These are phyloP conservation scores for Hypsibius dujardini DNA, from an alignment of 1,140 invertebrate genomes.

Conservation along the genomic window DNA sequence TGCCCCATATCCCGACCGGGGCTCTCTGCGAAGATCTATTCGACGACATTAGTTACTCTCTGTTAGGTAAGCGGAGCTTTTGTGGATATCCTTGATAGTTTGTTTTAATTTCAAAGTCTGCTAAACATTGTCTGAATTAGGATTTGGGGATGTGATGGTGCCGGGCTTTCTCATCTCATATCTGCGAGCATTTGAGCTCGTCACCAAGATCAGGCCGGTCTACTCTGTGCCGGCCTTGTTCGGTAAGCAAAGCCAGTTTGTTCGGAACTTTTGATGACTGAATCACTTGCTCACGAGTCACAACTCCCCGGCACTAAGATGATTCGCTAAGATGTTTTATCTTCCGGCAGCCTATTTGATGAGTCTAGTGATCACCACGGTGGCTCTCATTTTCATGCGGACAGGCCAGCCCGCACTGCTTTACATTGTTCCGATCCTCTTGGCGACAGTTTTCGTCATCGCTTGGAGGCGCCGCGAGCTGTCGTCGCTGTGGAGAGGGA, in stretches of 20 bases:
- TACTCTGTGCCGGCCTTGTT: background rate
- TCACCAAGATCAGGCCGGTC: background rate
- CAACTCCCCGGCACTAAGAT: too few species aligned
- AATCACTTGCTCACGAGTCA: too few species aligned
- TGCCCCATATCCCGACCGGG: background rate
- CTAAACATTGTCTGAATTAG: background rate
- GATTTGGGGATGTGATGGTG: conserved; percentile 12
- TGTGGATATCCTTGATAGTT: too few species aligned
- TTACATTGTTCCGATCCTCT: conserved; percentile 45
- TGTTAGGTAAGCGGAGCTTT: background rate
- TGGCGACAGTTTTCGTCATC: conserved; percentile 37
- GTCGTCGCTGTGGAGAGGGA: conserved; percentile 36
- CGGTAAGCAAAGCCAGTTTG: background rate
- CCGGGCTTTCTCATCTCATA: conserved; percentile 9
- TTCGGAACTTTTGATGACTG: too few species aligned
- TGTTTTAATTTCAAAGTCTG: too few species aligned
- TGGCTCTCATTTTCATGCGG: conserved; percentile 39
- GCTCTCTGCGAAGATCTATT: conserved; percentile 1
- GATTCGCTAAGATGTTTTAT: conserved; percentile 1
- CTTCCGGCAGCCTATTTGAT: conserved; percentile 38
- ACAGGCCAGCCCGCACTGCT: conserved; percentile 46
- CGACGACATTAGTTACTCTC: background rate
- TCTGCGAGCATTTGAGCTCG: conserved; percentile 10
- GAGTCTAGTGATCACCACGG: conserved; percentile 40
- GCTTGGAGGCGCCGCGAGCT: conserved; percentile 36